A percentile compares a stretch with the other conserved stretches of the same genome.
Evolutionary conservation across 2,797 vertebrate genomes (phyloP).

Genomic region (Amblyopsis hoosieri): DNA sequence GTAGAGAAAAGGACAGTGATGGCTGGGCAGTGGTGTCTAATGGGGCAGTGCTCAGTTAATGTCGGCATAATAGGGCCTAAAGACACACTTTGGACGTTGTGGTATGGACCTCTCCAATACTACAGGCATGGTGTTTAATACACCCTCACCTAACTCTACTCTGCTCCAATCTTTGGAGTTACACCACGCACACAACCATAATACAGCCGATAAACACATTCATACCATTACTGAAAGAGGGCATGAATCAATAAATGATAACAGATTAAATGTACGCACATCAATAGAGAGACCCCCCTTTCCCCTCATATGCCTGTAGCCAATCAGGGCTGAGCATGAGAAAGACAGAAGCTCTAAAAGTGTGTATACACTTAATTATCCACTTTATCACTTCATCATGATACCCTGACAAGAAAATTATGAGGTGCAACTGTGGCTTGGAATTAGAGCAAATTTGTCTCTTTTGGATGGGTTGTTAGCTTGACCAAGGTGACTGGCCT

Average conservation of each 20-base stretch:
- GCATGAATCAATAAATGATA: conserved; percentile 30
- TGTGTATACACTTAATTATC: conserved; percentile 36
- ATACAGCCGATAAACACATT: conserved; percentile 14
- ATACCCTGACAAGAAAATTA: conserved; percentile 32
- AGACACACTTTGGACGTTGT: conserved; percentile 44
- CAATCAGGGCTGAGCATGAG: conserved; percentile 21
- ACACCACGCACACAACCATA: conserved; percentile 8
- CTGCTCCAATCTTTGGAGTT: background rate
- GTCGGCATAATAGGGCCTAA: conserved; percentile 10
- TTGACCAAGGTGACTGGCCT: conserved; percentile 17
- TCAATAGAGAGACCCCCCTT: conserved; percentile 24
- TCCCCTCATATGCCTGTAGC: conserved; percentile 22
- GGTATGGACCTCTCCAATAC: conserved; percentile 47
- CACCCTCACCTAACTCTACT: conserved; percentile 3
- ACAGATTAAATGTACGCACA: conserved; percentile 34
- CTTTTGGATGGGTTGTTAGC: conserved; percentile 19
- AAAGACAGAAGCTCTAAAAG: conserved; percentile 39
- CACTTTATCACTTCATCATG: conserved; percentile 16
- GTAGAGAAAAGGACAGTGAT: conserved; percentile 47
- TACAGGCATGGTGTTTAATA: conserved; percentile 22
- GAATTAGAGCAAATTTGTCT: conserved; percentile 22
- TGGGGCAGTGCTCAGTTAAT: conserved; percentile 15
- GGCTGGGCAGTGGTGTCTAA: conserved; percentile 48
- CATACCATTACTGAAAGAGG: conserved; percentile 20
- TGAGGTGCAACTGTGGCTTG: conserved; percentile 31